Evolutionary conservation across 1,140 invertebrate species (phyloP), one percentile per base, ranked within the genome.

Genomic region (Oscheius sp.): DNA sequence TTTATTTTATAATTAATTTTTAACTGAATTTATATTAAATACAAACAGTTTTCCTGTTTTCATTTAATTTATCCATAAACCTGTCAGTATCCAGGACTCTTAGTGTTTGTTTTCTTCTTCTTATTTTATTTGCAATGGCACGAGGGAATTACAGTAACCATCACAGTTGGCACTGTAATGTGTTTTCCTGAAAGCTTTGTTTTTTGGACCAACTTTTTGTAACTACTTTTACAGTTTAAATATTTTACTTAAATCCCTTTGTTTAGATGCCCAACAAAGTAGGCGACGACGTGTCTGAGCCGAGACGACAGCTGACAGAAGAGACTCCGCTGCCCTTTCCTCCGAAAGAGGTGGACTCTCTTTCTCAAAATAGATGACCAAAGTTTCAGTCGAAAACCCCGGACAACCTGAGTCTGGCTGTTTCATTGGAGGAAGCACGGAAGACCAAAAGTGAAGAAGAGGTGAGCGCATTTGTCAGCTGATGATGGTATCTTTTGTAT

Each of bases 401-500:
- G 49, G 49, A 55, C 15, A 13, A 26, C 49, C 15, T 15, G 15
- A 26, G 7, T 23, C 15, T 55, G 49, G 49, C 28, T 23, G n/a
- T n/a, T n/a, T n/a, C n/a, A n/a, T n/a, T n/a, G n/a, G n/a, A n/a
- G n/a, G n/a, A n/a, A n/a, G n/a, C n/a, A n/a, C n/a, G n/a, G n/a
- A 55, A 55, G 49, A 20, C 28, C 49, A 55, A 55, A 55, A 7
- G 49, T 26, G 28, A 20, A 4, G 49, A 55, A 7, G 49, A 55
- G 49, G 49, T 55, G 49, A 23, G 49, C n/a, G n/a, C n/a, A n/a
- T n/a, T n/a, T 55, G 49, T 55, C 38, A 42, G 38, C 38, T 42
- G 38, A 42, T 42, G 49, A 55, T 55, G 7, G 49, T 55, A 55
- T 55, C 49, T 15, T 4, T 7, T 7, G 7, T 55, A 55, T 55